Evolutionary conservation across 2,797 vertebrate species (phyloP), one percentile per base, ranked within the genome.

Genomic region (Periparus ater): DNA sequence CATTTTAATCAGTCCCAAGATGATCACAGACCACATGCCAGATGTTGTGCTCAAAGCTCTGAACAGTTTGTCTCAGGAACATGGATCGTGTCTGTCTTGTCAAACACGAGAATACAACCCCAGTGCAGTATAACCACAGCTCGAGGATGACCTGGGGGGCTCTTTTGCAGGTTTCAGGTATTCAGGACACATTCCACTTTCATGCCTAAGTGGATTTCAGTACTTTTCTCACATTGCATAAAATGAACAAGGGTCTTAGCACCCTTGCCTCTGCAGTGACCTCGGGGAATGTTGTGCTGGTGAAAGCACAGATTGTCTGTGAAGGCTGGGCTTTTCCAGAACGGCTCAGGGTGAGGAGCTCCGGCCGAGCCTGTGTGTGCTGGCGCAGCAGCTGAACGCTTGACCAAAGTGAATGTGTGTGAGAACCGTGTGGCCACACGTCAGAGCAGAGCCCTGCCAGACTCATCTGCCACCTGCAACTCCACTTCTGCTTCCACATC

Each of bases 11-110:
- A 99, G 99, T 91, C 99, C 99, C 13, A 98, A 98, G 97, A 99
- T 99, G 99, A 93, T 99, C 7, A 97, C 97, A 1, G 99, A 99
- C 96, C 99, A 99, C 98, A 99, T 99, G 99, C 99, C 99, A 0
- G 99, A 99, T 10, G 88, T 97, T 30, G 97, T 99, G 86, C 98
- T 98, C 27, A 94, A 96, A 53, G 99, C 99, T 2, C 98, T 99
- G 68, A 95, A 96, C 89, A 98, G 98, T 27, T 97, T 99, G 95
- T 98, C 98, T 66, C 94, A 96, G 2, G 98, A 99, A 57, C 96
- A 88, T 0, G 72, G 75, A 12, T 92, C 96, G 3, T 99, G 97
- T 81, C 29, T 97, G 10, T 97, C 99, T 62, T 99, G 99, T 93
- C 98, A 98, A 1, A 97, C 98, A 7, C 93, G 29, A 21, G 98